Evolutionary conservation across 1,140 invertebrate genomes (phyloP).

Genomic region (Proctacanthus coquilletti): DNA sequence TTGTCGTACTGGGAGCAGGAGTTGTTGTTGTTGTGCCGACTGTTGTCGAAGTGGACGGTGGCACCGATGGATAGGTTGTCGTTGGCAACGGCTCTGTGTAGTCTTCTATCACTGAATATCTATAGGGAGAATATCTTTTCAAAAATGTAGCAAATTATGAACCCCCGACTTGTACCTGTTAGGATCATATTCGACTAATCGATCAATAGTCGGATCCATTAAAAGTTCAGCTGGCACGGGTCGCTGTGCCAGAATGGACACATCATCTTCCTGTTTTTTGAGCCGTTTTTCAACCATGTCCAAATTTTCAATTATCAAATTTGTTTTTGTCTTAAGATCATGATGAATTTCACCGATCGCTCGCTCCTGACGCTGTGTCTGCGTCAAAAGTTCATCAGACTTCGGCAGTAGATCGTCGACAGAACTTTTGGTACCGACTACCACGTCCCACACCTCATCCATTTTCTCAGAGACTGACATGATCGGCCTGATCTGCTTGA

Average conservation of each 20-base stretch:
- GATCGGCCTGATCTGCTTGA: constrained; percentile 64
- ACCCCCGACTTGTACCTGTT: constrained; percentile 43
- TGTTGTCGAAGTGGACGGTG: constrained; percentile 14
- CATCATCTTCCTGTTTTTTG: constrained; percentile 65
- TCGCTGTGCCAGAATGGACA: constrained; percentile 40
- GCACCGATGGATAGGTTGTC: constrained; percentile 16
- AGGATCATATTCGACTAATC: constrained; percentile 57
- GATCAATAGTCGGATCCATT: constrained; percentile 59
- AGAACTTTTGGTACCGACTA: constrained; percentile 70
- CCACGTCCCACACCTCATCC: constrained; percentile 78
- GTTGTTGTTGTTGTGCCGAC: constrained; percentile 22
- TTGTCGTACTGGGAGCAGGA: constrained; percentile 7
- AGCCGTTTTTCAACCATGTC: constrained; percentile 68
- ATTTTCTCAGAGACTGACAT: constrained; percentile 74
- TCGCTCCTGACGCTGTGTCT: constrained; percentile 70
- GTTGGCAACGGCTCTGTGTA: constrained; percentile 25
- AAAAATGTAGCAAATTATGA: neutral
- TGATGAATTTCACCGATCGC: constrained; percentile 76
- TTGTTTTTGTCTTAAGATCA: constrained; percentile 63
- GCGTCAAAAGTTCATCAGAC: constrained; percentile 67
- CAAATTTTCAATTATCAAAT: constrained; percentile 74
- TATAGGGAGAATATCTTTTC: constrained; percentile 4
- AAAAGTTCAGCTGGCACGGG: constrained; percentile 55
- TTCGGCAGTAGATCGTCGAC: constrained; percentile 71
- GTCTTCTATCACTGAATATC: constrained; percentile 22